Percentiles rank a stretch among this genome's conserved stretches.
Conservation (phyloP, 2,888 invertebrate genomes). For the Cryptops parisi region DNA sequence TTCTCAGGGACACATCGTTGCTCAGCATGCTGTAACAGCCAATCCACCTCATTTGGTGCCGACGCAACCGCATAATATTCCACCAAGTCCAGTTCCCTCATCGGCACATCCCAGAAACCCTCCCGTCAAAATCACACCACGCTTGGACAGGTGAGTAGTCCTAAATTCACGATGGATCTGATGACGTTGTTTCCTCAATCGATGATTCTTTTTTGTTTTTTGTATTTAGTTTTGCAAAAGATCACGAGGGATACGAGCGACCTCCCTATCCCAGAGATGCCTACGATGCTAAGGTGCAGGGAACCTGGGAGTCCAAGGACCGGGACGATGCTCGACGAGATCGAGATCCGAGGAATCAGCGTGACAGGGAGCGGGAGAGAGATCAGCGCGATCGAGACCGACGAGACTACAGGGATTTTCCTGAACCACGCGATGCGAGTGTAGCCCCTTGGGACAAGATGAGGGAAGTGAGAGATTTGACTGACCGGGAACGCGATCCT, state of each 20-base stretch:
- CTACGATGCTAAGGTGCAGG: neutral
- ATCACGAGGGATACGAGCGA: neutral
- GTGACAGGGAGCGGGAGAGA: conserved; percentile 16
- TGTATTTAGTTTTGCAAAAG: conserved; percentile 6
- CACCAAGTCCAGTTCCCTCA: no score
- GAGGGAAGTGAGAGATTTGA: conserved; percentile 12
- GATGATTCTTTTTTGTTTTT: neutral
- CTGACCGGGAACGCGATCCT: conserved; percentile 15
- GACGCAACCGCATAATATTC: no score
- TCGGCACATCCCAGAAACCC: no score
- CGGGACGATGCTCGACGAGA: conserved; percentile 3
- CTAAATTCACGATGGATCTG: no score
- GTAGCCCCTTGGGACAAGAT: conserved; percentile 3
- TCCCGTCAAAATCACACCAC: no score
- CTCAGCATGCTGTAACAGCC: no score
- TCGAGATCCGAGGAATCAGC: conserved; percentile 11
- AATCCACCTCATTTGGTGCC: no score
- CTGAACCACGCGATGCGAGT: neutral
- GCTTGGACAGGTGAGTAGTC: no score
- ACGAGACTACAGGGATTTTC: conserved; percentile 3
- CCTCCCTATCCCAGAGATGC: conserved; percentile 1
- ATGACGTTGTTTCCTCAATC: no score
- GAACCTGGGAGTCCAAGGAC: conserved; percentile 8
- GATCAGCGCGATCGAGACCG: conserved; percentile 13
- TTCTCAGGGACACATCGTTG: no score